Conservation (phyloP, 1,140 invertebrate species). For the Eriosoma lanigerum region DNA sequence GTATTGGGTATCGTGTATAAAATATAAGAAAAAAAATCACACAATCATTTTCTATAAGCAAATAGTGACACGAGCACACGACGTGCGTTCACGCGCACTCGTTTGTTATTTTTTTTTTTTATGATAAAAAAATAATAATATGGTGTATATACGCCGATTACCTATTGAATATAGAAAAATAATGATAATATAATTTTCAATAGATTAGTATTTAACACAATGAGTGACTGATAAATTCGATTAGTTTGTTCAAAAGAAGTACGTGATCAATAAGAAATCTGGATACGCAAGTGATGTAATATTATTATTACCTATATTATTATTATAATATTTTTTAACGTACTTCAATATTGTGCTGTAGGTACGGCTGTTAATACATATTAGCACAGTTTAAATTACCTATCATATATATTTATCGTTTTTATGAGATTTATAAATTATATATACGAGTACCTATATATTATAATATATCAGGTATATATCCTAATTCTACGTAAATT, state of each 20-base stretch:
- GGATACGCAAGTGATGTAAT: background rate
- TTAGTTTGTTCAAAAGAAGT: conserved; percentile 18
- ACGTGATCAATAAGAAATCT: conserved; percentile 38
- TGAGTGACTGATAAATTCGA: conserved; percentile 31
- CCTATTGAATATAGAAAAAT: background rate
- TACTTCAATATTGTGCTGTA: no score
- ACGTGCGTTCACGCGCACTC: background rate
- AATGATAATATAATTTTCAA: conserved; percentile 29
- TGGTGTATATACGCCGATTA: background rate
- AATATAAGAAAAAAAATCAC: background rate
- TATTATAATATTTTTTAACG: no score
- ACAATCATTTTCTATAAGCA: background rate
- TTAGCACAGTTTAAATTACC: no score
- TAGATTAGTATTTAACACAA: background rate
- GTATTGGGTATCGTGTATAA: background rate
- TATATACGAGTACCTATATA: no score
- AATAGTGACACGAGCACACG: background rate
- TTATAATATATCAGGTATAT: no score
- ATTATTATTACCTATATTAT: conserved; percentile 9
- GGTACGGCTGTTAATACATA: no score
- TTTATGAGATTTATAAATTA: no score
- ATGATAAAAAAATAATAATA: background rate
- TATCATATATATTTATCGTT: no score
- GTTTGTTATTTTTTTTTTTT: background rate
- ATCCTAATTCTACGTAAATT: no score